These are phyloP conservation scores for Oxytorus armatus DNA, from an alignment of 2,888 invertebrate species.

Conservation along the genomic window DNA sequence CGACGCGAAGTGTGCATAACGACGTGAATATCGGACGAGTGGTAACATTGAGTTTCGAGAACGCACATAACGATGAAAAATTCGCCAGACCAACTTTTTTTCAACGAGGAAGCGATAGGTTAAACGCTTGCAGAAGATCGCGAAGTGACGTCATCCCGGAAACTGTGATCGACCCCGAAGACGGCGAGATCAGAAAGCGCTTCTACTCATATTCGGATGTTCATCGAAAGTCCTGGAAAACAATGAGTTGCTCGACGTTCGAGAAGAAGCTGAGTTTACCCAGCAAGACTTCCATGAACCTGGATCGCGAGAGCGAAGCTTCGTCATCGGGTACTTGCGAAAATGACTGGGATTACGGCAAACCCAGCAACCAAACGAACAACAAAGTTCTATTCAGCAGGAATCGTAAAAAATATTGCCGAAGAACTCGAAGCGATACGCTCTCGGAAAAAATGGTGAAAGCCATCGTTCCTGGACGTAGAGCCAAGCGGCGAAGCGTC, in stretches of 20 bases:
- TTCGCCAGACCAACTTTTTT: background rate
- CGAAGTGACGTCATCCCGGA: conserved; percentile 62
- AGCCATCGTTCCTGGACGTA: conserved; percentile 1
- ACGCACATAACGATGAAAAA: conserved; percentile 28
- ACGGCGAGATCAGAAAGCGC: conserved; percentile 51
- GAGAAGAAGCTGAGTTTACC: conserved; percentile 62
- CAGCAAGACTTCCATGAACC: conserved; percentile 12
- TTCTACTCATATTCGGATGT: conserved; percentile 51
- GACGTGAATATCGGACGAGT: conserved; percentile 73
- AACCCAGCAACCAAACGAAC: background rate
- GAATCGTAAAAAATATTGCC: conserved; percentile 39
- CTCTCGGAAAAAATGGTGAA: conserved; percentile 33
- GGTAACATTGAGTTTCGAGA: conserved; percentile 33
- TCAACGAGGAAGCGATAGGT: background rate
- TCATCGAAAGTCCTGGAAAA: conserved; percentile 52
- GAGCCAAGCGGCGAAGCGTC: conserved; percentile 56
- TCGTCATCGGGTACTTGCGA: background rate
- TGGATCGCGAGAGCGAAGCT: conserved; percentile 27
- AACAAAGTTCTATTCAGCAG: background rate
- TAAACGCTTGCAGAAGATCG: conserved; percentile 51
- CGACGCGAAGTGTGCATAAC: conserved; percentile 77
- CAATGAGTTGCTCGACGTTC: conserved; percentile 56
- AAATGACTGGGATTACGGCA: background rate
- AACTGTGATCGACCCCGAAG: conserved; percentile 53
- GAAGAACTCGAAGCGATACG: conserved; percentile 69